Conservation (phyloP, 1,140 invertebrate genomes). For the Ceratina calcarata region DNA sequence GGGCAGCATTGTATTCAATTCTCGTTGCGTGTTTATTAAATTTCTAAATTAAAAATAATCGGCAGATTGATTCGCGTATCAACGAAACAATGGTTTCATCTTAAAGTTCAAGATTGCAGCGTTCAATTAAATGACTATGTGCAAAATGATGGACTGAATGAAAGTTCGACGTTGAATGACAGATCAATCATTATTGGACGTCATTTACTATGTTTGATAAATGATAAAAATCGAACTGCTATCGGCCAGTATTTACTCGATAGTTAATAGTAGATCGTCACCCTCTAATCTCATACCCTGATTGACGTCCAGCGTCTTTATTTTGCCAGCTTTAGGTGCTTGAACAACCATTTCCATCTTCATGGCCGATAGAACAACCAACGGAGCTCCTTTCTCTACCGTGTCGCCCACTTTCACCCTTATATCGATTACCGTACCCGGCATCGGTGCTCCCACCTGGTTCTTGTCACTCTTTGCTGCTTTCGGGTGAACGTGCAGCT, state of each 20-base stretch:
- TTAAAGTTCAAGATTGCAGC: too few species aligned
- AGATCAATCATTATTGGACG: too few species aligned
- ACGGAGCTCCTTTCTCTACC: constrained; percentile 95
- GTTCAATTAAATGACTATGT: too few species aligned
- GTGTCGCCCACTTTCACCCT: constrained; percentile 94
- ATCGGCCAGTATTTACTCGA: constrained; percentile 83
- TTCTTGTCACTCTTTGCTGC: constrained; percentile 92
- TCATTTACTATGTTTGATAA: too few species aligned
- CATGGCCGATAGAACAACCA: constrained; percentile 98
- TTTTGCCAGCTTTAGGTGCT: constrained; percentile 91
- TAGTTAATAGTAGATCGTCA: constrained; percentile 95
- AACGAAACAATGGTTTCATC: too few species aligned
- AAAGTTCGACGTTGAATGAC: too few species aligned
- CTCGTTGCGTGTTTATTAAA: too few species aligned
- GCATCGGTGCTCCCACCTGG: constrained; percentile 98
- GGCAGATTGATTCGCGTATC: too few species aligned
- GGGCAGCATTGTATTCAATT: too few species aligned
- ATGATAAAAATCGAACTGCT: too few species aligned
- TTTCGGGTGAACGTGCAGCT: constrained; percentile 97
- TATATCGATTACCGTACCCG: constrained; percentile 94
- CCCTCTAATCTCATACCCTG: constrained; percentile 96
- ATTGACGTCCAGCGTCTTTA: constrained; percentile 89
- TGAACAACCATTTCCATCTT: constrained; percentile 99
- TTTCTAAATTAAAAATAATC: too few species aligned
- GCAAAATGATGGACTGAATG: too few species aligned